Conservation (phyloP, 2,797 vertebrate genomes). For the Sebastes reedi region DNA sequence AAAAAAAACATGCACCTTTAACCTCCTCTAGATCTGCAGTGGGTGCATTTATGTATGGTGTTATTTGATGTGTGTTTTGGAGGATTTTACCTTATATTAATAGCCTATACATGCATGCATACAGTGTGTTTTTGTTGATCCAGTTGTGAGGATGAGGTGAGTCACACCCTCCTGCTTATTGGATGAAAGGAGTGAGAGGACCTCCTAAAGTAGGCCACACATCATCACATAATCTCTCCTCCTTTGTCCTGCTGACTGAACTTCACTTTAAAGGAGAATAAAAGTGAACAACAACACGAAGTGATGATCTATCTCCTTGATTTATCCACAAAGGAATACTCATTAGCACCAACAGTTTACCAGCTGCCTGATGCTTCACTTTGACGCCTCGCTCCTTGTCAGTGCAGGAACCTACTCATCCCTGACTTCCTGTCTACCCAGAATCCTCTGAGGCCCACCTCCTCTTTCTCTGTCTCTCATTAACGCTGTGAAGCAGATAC, state of each 20-base stretch:
- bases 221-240: conserved; percentile 27
- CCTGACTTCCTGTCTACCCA: conserved; percentile 57
- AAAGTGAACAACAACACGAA: not conserved
- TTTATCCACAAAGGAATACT: conserved; percentile 31
- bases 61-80: not conserved
- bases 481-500: conserved; percentile 31
- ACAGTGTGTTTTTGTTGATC: not conserved
- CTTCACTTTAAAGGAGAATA: not conserved
- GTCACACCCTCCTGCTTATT: conserved; percentile 41
- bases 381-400: conserved; percentile 32
- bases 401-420: conserved; percentile 48
- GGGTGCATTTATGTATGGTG: not conserved
- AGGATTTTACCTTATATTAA: not conserved
- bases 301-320: not conserved
- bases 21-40: not conserved
- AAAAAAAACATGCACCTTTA: not conserved
- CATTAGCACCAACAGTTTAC: not conserved
- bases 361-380: not conserved
- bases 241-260: not conserved
- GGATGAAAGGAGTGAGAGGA: conserved; percentile 32
- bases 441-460: conserved; percentile 36
- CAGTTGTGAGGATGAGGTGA: conserved; percentile 26
- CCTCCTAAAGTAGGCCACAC: conserved; percentile 36
- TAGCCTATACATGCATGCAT: not conserved
- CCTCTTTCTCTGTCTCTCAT: conserved; percentile 10